phyloP scores from a whole-genome alignment of 2,888 invertebrate genomes.

The Aporophyla lueneburgensis region DNA sequence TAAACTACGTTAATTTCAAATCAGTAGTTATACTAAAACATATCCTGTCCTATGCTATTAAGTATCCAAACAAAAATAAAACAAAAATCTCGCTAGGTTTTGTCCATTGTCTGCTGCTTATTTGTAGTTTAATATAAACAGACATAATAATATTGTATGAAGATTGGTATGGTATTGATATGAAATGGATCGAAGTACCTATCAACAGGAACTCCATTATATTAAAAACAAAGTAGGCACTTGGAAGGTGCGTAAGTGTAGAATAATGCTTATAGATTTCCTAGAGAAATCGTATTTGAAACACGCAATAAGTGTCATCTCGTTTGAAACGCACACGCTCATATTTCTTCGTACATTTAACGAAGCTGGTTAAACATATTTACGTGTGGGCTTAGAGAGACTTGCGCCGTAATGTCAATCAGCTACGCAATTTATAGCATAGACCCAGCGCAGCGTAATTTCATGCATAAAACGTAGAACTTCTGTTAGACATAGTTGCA shows the following conservation, averaged over 20 bases:
- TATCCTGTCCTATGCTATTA: neutral
- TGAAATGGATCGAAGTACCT: conserved; percentile 17
- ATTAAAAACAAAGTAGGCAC: conserved; percentile 15
- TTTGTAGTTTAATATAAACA: conserved; percentile 19
- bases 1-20: neutral
- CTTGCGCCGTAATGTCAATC: conserved; percentile 77
- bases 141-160: conserved; percentile 15
- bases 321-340: conserved; percentile 43
- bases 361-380: conserved; percentile 57
- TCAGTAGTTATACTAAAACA: neutral
- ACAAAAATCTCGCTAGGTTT: conserved; percentile 7
- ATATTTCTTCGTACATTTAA: conserved; percentile 52
- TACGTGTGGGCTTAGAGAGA: conserved; percentile 68
- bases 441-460: conserved; percentile 31
- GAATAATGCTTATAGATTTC: conserved; percentile 14
- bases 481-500: conserved; percentile 72
- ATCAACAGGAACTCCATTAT: conserved; percentile 23
- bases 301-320: conserved; percentile 50
- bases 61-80: neutral
- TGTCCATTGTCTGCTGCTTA: conserved; percentile 14
- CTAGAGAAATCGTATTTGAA: conserved; percentile 32
- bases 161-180: conserved; percentile 16
- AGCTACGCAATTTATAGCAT: conserved; percentile 58
- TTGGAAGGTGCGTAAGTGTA: neutral
- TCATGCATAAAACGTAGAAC: conserved; percentile 39